phyloP scores from a whole-genome alignment of 2,113 vertebrate genomes.

The Podarcis muralis region DNA sequence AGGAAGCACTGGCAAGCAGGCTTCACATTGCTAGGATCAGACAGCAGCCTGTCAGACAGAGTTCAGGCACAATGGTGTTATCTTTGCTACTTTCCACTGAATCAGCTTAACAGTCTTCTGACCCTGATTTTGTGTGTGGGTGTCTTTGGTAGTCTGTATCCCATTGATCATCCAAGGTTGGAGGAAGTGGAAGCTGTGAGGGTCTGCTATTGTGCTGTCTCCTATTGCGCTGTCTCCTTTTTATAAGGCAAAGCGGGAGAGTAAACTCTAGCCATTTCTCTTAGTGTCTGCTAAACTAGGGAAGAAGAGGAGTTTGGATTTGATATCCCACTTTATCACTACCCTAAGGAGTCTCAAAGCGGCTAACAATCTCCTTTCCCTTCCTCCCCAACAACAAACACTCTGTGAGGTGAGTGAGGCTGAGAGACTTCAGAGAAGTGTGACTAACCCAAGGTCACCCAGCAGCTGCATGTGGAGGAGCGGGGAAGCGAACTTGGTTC shows the following conservation, averaged over 20 bases:
- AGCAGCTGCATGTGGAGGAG: too few species aligned
- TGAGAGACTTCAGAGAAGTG: too few species aligned
- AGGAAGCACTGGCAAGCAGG: background rate
- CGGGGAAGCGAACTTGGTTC: too few species aligned
- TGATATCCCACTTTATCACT: too few species aligned
- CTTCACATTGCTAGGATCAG: conserved; percentile 17
- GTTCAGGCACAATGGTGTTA: conserved; percentile 30
- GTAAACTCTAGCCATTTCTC: background rate
- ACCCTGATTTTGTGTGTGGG: conserved; percentile 8
- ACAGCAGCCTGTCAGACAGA: conserved; percentile 14
- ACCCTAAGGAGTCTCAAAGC: too few species aligned
- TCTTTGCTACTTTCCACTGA: conserved; percentile 26
- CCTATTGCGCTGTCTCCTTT: background rate
- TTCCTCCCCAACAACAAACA: too few species aligned
- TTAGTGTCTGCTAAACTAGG: background rate
- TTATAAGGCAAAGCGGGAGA: background rate
- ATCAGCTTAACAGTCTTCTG: conserved; percentile 34
- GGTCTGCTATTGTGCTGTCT: background rate
- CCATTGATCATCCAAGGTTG: background rate
- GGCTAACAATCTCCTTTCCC: too few species aligned
- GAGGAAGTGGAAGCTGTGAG: background rate
- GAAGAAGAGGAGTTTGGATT: too few species aligned
- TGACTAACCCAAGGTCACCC: too few species aligned
- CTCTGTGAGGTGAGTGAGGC: too few species aligned
- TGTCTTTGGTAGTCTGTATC: conserved; percentile 8